These are phyloP conservation scores for Burhinus bistriatus DNA, from an alignment of 2,113 vertebrate species.

Conservation along the genomic window DNA sequence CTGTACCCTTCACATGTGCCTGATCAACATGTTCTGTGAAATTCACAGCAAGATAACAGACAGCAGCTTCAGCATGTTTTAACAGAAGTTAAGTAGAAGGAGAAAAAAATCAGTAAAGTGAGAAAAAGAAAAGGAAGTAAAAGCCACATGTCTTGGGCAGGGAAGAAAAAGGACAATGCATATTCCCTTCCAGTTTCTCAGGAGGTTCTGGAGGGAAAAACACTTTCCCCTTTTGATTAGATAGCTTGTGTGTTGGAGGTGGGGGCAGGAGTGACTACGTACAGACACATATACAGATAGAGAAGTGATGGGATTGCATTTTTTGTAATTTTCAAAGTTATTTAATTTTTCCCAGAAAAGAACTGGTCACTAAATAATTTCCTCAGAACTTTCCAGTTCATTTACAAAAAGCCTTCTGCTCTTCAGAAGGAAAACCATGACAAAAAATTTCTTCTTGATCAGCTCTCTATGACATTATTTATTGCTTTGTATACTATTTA, in stretches of 20 bases:
- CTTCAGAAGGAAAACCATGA: neutral
- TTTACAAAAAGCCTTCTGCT: neutral
- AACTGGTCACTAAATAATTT: neutral
- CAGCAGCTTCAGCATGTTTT: neutral
- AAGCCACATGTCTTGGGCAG: neutral
- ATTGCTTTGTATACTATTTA: neutral
- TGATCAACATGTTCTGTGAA: neutral
- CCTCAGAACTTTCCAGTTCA: neutral
- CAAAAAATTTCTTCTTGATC: neutral
- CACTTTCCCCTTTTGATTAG: neutral
- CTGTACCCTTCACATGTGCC: neutral
- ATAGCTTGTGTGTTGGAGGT: neutral
- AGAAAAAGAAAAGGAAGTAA: neutral
- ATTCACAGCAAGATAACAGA: neutral
- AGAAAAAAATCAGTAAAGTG: neutral
- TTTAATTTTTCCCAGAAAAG: neutral
- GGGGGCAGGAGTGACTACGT: fast-evolving
- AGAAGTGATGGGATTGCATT: neutral
- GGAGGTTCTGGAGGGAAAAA: neutral
- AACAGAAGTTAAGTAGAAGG: neutral
- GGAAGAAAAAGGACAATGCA: neutral
- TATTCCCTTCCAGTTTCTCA: neutral
- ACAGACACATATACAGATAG: neutral
- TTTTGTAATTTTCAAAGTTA: neutral
- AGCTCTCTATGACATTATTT: neutral